Base-by-base conservation (phyloP, 2,888 invertebrate species). In the Xestoiulus laeticollis region DNA sequence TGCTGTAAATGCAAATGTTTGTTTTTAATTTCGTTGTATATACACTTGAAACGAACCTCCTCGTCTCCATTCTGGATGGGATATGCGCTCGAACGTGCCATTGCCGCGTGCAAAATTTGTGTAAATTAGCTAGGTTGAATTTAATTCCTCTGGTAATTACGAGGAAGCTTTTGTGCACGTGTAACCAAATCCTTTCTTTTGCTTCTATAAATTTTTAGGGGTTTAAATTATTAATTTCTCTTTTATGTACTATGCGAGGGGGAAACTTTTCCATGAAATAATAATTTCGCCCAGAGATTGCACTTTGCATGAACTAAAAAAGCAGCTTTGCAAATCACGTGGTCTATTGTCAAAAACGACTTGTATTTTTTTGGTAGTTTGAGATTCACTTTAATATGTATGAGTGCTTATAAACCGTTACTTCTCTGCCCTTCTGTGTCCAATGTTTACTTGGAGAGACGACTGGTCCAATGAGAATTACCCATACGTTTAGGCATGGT, bases 1-100 rank as follows among this genome's bases (percentile, higher is more conserved):
- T 30, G 8, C 78, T 78, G 78, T 78, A 78, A 78, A 78, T 78
- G 30, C 78, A 78, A 78, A 78, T 78, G 26, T 48, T 78, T 78
- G 26, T 78, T 78, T 78, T 30, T 30, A 78, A 78, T 78, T 78
- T 78, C 78, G 30, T 78, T 12, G 78, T 12, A 26, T 12, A 22
- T 10, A 22, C 68, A 68, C 68, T 68, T 26, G 78, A 68, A 68
- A 22, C 48, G 59, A 68, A 12, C 59, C 22, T 68, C 26, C 48
- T 59, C 59, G n/a, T 59, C 59, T n/a, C 22, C 59, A 22, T 22
- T 68, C 22, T 22, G n/a, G 59, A 68, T 1, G 22, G 59, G 22
- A 68, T n/a, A n/a, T n/a, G 10, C 19, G 53, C 19, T 53, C 53
- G n/a, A 53, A n/a, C 53, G n/a, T 38, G 38, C 38, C 38, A 38